Evolutionary conservation across 2,113 vertebrate genomes (phyloP), one percentile per base, ranked within the genome.

Genomic region (Saccopteryx leptura): DNA sequence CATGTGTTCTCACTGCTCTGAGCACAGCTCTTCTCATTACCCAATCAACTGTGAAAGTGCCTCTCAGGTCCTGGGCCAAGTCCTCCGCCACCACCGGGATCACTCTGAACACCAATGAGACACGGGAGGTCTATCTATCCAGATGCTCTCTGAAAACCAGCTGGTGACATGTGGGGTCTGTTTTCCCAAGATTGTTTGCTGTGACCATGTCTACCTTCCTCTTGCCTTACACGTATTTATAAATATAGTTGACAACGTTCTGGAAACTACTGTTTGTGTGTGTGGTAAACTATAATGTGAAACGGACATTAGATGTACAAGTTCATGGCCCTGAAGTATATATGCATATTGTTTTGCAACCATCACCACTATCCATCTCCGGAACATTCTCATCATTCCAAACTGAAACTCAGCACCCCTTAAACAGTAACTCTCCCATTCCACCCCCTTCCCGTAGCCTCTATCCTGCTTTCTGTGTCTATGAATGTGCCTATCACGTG

Each of bases 1-100:
- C 92, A 95, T 91, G 69, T 94, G 96, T 93, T 95, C 96, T 84
- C 94, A 4, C 75, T 95, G 90, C 95, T 95, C 92, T 1, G 69
- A 88, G 86, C 93, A 60, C 92, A 83, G 88, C 72, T 88, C 85
- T 85, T 75, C 96, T 90, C 90, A 76, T 81, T 68, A 81, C 48
- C 97, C 88, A 63, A 21, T 83, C 65, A 48, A 74, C 97, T 85
- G 95, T 86, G 90, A 93, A 76, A 88, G 91, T 46, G 24, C 54
- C 28, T 18, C 92, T 88, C 76, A 12, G 50, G 21, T 18, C 91
- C 71, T 2, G 1, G 80, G 39, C 89, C 76, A 52, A 80, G 9
- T 24, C 26, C 21, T 33, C 23, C 0, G 0, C 9, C 28, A 61
- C 28, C 3, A 13, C 91, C 94, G 87, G 85, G 52, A 65, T 8